A percentile compares a stretch with the other conserved stretches of the same genome.
Conservation (phyloP, 1,140 invertebrate genomes). For the Pachyrhynchus sulphureomaculatus region DNA sequence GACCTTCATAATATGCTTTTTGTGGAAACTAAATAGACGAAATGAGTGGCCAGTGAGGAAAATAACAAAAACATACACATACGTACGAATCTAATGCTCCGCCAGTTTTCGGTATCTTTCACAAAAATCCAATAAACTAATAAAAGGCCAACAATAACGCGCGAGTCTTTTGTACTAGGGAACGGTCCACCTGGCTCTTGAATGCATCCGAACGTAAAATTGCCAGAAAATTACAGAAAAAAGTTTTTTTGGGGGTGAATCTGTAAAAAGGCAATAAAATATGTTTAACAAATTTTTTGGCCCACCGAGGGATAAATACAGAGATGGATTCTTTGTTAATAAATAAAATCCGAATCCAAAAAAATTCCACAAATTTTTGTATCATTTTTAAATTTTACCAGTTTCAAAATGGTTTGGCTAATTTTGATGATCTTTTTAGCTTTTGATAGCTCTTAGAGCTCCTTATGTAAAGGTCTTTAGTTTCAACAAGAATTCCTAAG, state of each 20-base stretch:
- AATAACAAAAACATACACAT: slow-evolving; percentile 25
- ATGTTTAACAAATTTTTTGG: slow-evolving; percentile 25
- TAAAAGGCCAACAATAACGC: slow-evolving; percentile 37
- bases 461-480: too few species aligned
- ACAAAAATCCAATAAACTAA: slow-evolving; percentile 38
- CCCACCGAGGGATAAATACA: slow-evolving; percentile 9
- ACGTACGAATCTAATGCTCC: slow-evolving; percentile 11
- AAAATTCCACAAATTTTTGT: too few species aligned
- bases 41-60: slow-evolving; percentile 33
- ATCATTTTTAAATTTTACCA: background rate
- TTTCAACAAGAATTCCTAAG: too few species aligned
- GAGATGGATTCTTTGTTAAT: background rate
- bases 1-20: slow-evolving; percentile 38
- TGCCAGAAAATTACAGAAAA: slow-evolving; percentile 38
- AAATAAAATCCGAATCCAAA: background rate
- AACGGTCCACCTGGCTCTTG: slow-evolving; percentile 32
- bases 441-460: too few species aligned
- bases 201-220: slow-evolving; percentile 36
- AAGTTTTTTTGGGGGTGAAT: slow-evolving; percentile 28
- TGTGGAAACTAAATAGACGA: slow-evolving; percentile 41
- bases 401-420: too few species aligned
- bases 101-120: slow-evolving; percentile 30
- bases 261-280: slow-evolving; percentile 32
- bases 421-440: too few species aligned
- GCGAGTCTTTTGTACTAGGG: slow-evolving; percentile 28